Percentiles rank a stretch among this genome's conserved stretches.
Conservation (phyloP, 2,888 invertebrate genomes). For the Tuta absoluta region DNA sequence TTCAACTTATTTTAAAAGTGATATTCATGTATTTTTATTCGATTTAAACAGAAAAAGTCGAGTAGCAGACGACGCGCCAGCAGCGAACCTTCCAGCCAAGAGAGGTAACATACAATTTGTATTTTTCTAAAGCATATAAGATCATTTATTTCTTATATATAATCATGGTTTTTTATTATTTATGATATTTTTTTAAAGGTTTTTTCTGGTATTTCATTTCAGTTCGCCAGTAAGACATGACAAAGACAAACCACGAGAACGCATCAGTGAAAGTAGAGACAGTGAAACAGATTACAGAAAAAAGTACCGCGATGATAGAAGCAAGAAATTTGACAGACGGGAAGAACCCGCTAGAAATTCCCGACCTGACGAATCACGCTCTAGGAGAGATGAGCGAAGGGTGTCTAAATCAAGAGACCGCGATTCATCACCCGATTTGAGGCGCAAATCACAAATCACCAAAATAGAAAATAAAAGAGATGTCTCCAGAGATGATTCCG, state of each 20-base stretch:
- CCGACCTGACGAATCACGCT: conserved; percentile 45
- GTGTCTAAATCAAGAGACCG: conserved; percentile 42
- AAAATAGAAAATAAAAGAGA: conserved; percentile 63
- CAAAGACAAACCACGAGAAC: conserved; percentile 61
- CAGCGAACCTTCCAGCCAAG: conserved; percentile 64
- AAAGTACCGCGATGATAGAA: conserved; percentile 66
- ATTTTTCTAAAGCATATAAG: neutral
- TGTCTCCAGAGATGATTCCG: conserved; percentile 49
- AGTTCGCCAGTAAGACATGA: conserved; percentile 68
- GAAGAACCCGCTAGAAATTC: conserved; percentile 47
- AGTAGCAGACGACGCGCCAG: conserved; percentile 67
- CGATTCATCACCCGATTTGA: conserved; percentile 55
- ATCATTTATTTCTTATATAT: neutral
- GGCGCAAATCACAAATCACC: conserved; percentile 62
- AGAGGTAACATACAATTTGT: conserved; percentile 51
- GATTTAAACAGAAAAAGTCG: conserved; percentile 75
- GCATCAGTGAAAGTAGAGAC: conserved; percentile 58
- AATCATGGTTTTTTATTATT: neutral
- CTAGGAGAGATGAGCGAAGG: conserved; percentile 58
- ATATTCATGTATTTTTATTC: conserved; percentile 51
- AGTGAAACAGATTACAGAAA: conserved; percentile 62
- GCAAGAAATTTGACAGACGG: conserved; percentile 65
- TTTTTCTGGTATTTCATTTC: conserved; percentile 38
- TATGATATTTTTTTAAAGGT: neutral
- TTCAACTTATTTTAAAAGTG: conserved; percentile 37